These are phyloP conservation scores for Sinopyrophorus schimmeli DNA, from an alignment of 2,888 invertebrate genomes.

Conservation along the genomic window DNA sequence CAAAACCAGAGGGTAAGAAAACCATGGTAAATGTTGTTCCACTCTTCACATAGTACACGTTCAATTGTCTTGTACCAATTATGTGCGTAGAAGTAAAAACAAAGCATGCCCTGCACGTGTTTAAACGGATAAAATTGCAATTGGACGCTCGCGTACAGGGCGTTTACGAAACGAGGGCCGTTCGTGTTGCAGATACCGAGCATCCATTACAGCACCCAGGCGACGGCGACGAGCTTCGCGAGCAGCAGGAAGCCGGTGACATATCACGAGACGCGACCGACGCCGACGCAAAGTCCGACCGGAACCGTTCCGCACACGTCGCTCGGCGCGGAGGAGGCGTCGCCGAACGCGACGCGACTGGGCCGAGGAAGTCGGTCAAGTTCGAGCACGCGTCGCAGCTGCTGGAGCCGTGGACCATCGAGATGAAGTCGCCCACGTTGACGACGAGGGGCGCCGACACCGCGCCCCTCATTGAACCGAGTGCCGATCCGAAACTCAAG, in stretches of 20 bases:
- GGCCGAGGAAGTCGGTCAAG: conserved; percentile 70
- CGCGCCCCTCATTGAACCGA: conserved; percentile 28
- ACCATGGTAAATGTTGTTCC: conserved; percentile 24
- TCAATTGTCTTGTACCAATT: neutral
- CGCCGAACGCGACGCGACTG: conserved; percentile 56
- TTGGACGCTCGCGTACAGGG: neutral
- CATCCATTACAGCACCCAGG: conserved; percentile 60
- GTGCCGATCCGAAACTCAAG: conserved; percentile 14
- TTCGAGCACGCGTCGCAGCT: conserved; percentile 59
- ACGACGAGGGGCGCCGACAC: conserved; percentile 27
- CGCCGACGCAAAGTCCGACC: conserved; percentile 61
- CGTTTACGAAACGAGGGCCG: no score
- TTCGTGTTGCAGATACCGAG: conserved; percentile 55
- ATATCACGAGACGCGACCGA: conserved; percentile 58
- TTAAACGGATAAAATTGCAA: neutral
- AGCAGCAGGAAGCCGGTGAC: conserved; percentile 52
- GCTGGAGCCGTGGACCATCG: conserved; percentile 51
- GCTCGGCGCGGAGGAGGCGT: conserved; percentile 52
- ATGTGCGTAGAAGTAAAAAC: neutral
- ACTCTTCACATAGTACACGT: conserved; percentile 7
- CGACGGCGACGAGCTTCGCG: conserved; percentile 60
- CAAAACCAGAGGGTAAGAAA: conserved; percentile 60
- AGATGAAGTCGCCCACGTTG: conserved; percentile 39
- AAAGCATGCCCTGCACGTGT: neutral
- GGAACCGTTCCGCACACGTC: conserved; percentile 52